Base-by-base conservation (phyloP, 2,797 vertebrate genomes). In the Tolypeutes matacus region DNA sequence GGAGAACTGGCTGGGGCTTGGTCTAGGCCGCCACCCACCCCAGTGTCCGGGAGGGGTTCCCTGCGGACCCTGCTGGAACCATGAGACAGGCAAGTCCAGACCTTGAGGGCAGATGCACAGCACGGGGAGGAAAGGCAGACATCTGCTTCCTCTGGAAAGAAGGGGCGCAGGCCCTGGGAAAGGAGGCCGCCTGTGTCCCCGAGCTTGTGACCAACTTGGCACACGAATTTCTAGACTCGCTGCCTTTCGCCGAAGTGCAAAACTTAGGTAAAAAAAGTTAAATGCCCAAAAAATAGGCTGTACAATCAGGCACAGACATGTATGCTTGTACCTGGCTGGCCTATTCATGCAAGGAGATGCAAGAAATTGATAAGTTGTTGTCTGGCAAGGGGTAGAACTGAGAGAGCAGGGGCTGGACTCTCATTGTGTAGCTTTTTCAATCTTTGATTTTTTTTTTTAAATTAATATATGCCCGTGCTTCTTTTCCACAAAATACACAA, bases 161-260 rank as follows among this genome's bases (percentile, higher is more conserved):
- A 85, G 56, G 8, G 67, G 31, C 29, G n/a, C 51, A 46, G 69
- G 56, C 90, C 12, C 1, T 23, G 18, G 73, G 39, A 21, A 58
- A 94, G 42, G 49, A 12, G 77, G 70, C 56, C 29, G 12, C 72
- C 7, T 39, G 89, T 36, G 18, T 49, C 53, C 18, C 58, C 25
- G 42, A 34, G 36, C 51, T 90, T 81, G 67, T 3, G 46, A 46
- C 46, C 46, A 46, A 11, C 46, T 46, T 46, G 46, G 46, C 46
- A 46, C 46, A 46, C 5, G 14, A 97, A 92, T 80, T 97, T 97
- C 97, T 93, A 96, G 96, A 96, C 85, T 39, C 53, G 3, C 53
- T 77, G 92, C 56, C 93, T 86, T 96, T 95, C n/a, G 4, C 51
- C 6, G 5, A 77, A 65, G 4, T 56, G 51, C n/a, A n/a, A n/a